A percentile compares a stretch with the other conserved stretches of the same genome.
Evolutionary conservation across 1,140 invertebrate species (phyloP).

Genomic region (Dryas iulia): DNA sequence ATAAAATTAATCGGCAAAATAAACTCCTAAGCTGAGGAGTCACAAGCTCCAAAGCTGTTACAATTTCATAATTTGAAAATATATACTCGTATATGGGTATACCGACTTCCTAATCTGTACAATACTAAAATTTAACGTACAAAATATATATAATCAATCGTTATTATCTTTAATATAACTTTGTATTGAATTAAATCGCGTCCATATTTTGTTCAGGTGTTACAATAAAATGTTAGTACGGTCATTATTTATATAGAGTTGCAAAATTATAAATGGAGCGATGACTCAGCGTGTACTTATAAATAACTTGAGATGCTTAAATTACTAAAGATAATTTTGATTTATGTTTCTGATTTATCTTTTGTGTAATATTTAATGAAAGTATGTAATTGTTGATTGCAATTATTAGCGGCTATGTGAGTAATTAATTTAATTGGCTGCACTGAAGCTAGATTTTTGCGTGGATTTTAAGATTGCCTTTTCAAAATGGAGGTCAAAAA

Average conservation of each 20-base stretch:
- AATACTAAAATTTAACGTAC: too few species aligned
- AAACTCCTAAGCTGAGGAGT: too few species aligned
- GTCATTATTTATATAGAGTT: not conserved
- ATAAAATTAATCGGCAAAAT: too few species aligned
- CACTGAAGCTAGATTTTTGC: not conserved
- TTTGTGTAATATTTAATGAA: not conserved
- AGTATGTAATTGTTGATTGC: not conserved
- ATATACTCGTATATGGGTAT: too few species aligned
- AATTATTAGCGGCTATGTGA: not conserved
- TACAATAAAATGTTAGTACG: not conserved
- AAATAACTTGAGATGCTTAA: not conserved
- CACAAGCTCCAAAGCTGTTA: too few species aligned
- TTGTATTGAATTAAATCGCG: not conserved
- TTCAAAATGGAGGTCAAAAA: slow-evolving; percentile 35
- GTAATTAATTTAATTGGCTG: not conserved
- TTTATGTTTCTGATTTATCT: not conserved
- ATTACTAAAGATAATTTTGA: not conserved
- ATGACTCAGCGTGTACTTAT: not conserved
- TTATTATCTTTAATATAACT: not conserved
- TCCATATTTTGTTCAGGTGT: not conserved
- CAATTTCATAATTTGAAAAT: too few species aligned
- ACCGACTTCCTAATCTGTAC: too few species aligned
- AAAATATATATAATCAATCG: not conserved
- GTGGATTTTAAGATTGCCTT: slow-evolving; percentile 4
- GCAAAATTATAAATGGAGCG: not conserved